These are phyloP conservation scores for Poecile montanus DNA, from an alignment of 2,797 vertebrate genomes.

Conservation along the genomic window DNA sequence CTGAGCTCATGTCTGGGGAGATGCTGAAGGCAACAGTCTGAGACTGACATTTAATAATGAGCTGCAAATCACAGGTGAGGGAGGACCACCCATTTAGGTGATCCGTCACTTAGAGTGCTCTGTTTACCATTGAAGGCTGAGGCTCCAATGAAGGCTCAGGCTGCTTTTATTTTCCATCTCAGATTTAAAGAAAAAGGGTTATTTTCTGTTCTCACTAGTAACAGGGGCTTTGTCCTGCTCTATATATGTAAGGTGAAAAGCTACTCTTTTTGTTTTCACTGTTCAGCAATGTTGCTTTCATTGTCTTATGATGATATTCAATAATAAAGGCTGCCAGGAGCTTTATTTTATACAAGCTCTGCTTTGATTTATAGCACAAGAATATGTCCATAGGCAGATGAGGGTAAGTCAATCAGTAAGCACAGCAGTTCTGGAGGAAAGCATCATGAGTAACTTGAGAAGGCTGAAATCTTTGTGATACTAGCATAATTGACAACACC, in stretches of 20 bases:
- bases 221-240: not conserved
- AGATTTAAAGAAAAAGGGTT: not conserved
- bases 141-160: not conserved
- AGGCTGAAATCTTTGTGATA: not conserved
- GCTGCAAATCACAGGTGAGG: not conserved
- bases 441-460: not conserved
- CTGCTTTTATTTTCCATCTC: not conserved
- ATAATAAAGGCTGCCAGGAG: not conserved
- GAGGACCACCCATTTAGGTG: not conserved
- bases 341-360: not conserved
- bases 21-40: not conserved
- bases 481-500: not conserved
- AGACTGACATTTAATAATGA: not conserved
- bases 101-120: not conserved
- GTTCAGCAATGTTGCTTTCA: not conserved
- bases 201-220: not conserved
- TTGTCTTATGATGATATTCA: not conserved
- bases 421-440: not conserved
- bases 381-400: not conserved
- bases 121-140: not conserved
- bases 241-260: not conserved
- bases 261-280: not conserved
- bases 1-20: not conserved
- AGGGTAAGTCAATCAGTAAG: not conserved
- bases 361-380: not conserved